Base-by-base conservation (phyloP, 2,797 vertebrate species). In the Melanotaenia trifasciata region DNA sequence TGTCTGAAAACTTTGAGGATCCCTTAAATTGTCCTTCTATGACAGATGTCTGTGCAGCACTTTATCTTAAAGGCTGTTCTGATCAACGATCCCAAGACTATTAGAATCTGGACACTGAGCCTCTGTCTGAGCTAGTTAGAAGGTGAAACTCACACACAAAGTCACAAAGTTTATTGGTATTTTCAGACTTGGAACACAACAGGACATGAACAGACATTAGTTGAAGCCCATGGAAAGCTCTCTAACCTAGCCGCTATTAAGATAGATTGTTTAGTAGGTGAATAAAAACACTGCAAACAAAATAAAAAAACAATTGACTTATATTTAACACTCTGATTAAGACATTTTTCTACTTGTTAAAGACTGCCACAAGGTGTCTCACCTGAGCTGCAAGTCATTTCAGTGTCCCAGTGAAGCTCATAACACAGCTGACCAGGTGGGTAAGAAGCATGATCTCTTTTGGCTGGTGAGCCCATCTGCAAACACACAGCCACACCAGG, bases 381-480 rank as follows among this genome's bases (percentile, higher is more conserved):
- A 96, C 94, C 93, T 93, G 94, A 94, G 92, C 90, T 84, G 82
- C 93, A 87, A 13, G 84, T 90, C 3, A 87, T 85, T n/a, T 96
- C 95, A 0, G 93, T 89, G 82, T 97, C 96, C 97, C 97, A 97
- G 36, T 96, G 95, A 32, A 94, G 90, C 63, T 96, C 95, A 70
- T 95, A 95, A 78, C 95, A 95, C 56, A 95, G 88, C 79, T 95
- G 94, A 54, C 92, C 78, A 2, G 91, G 90, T 61, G 79, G 92
- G 70, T 24, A 94, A 78, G 87, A 94, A 24, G 79, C 70, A 22
- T 82, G 85, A 64, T 97, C 96, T 87, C 94, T 93, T 76, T 90
- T 93, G 2, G 90, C 87, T 18, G 93, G 87, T 63, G 94, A 93
- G 3, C 93, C 88, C 0, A 91, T 91, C 98, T 99, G 86, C 38